Evolutionary conservation across 2,797 vertebrate species (phyloP).

Genomic region (Tolypeutes matacus): DNA sequence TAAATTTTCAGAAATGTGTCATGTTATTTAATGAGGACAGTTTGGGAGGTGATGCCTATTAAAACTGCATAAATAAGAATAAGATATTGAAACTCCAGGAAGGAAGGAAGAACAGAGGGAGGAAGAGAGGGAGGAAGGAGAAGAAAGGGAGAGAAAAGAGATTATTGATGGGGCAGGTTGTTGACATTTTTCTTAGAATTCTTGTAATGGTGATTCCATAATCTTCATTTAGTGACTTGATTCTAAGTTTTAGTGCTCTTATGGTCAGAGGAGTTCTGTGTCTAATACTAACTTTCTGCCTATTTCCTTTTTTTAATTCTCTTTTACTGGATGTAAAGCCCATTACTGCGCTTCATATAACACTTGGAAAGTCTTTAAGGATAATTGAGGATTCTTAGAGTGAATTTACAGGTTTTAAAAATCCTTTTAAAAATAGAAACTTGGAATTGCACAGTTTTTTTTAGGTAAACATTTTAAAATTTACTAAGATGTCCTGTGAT

Average conservation of each 20-base stretch:
- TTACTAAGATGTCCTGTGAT: background rate
- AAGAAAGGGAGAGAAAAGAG: background rate
- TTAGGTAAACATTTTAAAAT: slow-evolving; percentile 45
- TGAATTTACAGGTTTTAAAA: background rate
- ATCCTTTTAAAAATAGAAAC: slow-evolving; percentile 32
- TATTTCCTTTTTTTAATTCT: slow-evolving; percentile 52
- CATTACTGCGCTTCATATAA: slow-evolving; percentile 7
- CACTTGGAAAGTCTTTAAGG: slow-evolving; percentile 16
- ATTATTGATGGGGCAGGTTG: background rate
- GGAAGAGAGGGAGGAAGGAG: background rate
- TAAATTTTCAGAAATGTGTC: slow-evolving; percentile 28
- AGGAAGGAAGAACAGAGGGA: background rate
- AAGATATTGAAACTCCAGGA: background rate
- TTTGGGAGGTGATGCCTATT: slow-evolving; percentile 21
- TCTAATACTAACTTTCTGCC: background rate
- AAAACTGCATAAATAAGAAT: slow-evolving; percentile 40
- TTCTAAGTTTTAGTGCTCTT: background rate
- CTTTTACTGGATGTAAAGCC: slow-evolving; percentile 40
- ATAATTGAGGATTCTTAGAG: background rate
- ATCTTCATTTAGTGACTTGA: no score
- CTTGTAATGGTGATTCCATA: no score
- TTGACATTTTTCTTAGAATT: no score
- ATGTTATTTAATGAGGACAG: background rate
- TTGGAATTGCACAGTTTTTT: background rate
- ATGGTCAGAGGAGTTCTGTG: background rate